phyloP scores from a whole-genome alignment of 2,113 vertebrate species.

The Dicrurus megarhynchus region DNA sequence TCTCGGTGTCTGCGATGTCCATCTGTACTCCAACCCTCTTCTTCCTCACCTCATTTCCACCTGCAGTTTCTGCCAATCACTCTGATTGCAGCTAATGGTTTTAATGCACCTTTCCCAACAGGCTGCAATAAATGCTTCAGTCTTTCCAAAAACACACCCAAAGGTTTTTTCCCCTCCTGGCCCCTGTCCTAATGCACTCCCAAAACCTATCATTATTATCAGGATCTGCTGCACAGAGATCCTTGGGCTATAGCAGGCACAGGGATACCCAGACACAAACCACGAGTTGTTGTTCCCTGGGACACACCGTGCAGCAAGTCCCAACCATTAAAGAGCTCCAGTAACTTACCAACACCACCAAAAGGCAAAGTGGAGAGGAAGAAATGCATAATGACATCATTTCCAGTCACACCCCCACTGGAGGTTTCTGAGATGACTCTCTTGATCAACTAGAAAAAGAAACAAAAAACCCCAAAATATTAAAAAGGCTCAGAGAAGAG shows the following conservation, averaged over 20 bases:
- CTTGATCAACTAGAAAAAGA: slow-evolving; percentile 36
- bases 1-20: background rate
- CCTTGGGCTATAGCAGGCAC: background rate
- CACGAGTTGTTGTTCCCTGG: background rate
- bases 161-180: background rate
- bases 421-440: slow-evolving; percentile 39
- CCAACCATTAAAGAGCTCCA: background rate
- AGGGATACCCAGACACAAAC: background rate
- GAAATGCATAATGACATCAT: slow-evolving; percentile 55
- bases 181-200: background rate
- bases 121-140: background rate
- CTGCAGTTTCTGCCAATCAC: too few species aligned
- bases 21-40: background rate
- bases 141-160: background rate
- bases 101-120: background rate
- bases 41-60: background rate
- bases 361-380: slow-evolving; percentile 41
- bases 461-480: background rate
- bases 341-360: slow-evolving; percentile 45
- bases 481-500: background rate
- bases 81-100: fast-evolving
- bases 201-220: background rate
- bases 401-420: slow-evolving; percentile 51
- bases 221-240: background rate
- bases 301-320: background rate